These are phyloP conservation scores for Scaptomyza polygonia DNA, from an alignment of 2,888 invertebrate genomes.

Conservation along the genomic window DNA sequence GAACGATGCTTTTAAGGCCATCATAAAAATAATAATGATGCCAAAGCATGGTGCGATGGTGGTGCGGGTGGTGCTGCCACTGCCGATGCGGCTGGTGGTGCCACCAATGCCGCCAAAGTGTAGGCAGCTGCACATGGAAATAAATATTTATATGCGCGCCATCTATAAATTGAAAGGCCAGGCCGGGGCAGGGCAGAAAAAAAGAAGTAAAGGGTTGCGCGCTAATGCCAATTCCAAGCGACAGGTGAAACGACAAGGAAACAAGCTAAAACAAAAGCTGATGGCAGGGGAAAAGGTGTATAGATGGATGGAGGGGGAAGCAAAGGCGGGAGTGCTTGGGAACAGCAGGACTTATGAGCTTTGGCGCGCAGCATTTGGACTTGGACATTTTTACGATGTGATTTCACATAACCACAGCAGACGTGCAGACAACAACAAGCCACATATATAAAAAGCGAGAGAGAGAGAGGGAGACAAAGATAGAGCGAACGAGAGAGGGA, in stretches of 20 bases:
- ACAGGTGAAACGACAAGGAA: slow-evolving; percentile 57
- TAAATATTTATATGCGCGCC: slow-evolving; percentile 80
- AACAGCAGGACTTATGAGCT: slow-evolving; percentile 80
- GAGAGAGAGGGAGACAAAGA: slow-evolving; percentile 6
- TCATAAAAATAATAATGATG: slow-evolving; percentile 78
- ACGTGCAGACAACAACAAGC: slow-evolving; percentile 63
- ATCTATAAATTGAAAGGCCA: slow-evolving; percentile 79
- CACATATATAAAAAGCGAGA: background rate
- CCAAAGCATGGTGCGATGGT: slow-evolving; percentile 67
- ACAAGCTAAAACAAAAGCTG: slow-evolving; percentile 3
- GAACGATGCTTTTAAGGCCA: slow-evolving; percentile 75
- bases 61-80: background rate
- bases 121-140: slow-evolving; percentile 72
- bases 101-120: slow-evolving; percentile 16
- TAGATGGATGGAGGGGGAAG: background rate
- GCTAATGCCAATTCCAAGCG: slow-evolving; percentile 63
- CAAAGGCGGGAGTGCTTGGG: background rate
- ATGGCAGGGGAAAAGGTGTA: background rate
- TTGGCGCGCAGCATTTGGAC: slow-evolving; percentile 77
- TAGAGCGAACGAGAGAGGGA: slow-evolving; percentile 11
- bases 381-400: slow-evolving; percentile 83
- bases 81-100: background rate
- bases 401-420: slow-evolving; percentile 81
- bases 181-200: slow-evolving; percentile 4
- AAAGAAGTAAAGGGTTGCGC: slow-evolving; percentile 41